Percentiles rank a stretch among this genome's conserved stretches.
Conservation (phyloP, 2,888 invertebrate genomes). For the Lasioglossum oenotherae region DNA sequence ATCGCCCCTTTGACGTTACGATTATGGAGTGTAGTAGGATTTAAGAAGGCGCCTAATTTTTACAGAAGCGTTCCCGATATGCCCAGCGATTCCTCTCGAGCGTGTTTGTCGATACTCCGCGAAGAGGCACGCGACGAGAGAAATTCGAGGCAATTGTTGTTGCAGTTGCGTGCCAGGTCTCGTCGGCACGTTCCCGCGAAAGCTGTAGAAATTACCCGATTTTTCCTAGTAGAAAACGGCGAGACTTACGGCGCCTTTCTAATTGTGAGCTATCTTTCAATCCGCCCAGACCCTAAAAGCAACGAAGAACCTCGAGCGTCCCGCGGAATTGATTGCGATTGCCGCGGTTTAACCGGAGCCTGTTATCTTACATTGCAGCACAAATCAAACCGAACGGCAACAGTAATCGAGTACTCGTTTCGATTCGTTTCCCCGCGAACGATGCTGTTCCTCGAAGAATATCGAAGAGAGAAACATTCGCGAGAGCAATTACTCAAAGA, state of each 20-base stretch:
- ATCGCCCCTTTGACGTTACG: neutral
- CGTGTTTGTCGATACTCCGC: neutral
- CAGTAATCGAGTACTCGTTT: conserved; percentile 21
- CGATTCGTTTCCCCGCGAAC: neutral
- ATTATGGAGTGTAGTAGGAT: neutral
- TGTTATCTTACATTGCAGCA: conserved; percentile 22
- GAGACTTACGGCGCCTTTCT: neutral
- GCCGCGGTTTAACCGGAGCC: conserved; percentile 33
- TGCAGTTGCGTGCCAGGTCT: neutral
- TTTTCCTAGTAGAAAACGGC: conserved; percentile 30
- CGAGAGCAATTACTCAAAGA: neutral
- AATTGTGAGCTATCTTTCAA: conserved; percentile 11
- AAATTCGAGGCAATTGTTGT: conserved; percentile 3
- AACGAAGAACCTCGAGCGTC: neutral
- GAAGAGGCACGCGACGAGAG: neutral
- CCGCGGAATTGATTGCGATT: conserved; percentile 48
- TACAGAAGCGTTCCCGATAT: neutral
- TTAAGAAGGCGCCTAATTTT: neutral
- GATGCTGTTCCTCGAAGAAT: neutral
- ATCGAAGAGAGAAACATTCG: neutral
- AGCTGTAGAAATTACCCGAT: conserved; percentile 62
- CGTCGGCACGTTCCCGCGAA: conserved; percentile 22
- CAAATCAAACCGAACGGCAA: conserved; percentile 29
- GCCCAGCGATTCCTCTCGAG: neutral
- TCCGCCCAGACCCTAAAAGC: neutral